Evolutionary conservation across 2,113 vertebrate species (phyloP), one percentile per base, ranked within the genome.

Genomic region (Istiophorus platypterus): DNA sequence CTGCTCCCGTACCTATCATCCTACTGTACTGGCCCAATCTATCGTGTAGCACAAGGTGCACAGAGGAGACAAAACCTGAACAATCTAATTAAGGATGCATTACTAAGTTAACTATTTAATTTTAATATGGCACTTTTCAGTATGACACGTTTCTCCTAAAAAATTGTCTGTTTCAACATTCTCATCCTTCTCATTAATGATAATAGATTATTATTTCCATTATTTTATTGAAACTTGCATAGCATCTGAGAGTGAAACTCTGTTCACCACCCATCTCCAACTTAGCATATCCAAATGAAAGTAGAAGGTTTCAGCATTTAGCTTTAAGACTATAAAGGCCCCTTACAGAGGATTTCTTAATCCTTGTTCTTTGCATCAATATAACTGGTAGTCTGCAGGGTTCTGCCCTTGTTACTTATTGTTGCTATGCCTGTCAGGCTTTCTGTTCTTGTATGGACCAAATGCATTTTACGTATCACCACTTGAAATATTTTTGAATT

Each of bases 31-130:
- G 69, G 22, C 57, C 26, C 17, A 34, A 79, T 82, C 31, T 17
- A 54, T 81, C 65, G 66, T 45, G 59, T 31, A 42, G 67, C 61
- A 68, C 67, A 69, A 34, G 31, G 57, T 51, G 42, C 66, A 13
- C 12, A 59, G 41, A 75, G 31, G 45, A 72, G 39, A 73, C 26
- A 14, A 67, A 71, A 77, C 47, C 29, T 71, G 68, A 31, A 54
- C 41, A 78, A 71, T 64, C 7, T 75, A 47, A 78, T 80, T 61
- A 34, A 24, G 18, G 42, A 56, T 45, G 41, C 18, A 42, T 41
- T 39, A 65, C 86, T 56, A 84, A 76, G 20, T 68, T 72, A 24
- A 72, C 51, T 61, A 70, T 74, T 54, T 64, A 59, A 85, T 73
- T 29, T 56, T 45, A 52, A 49, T 3, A 56, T 54, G 18, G 47